phyloP scores from a whole-genome alignment of 64 coral and sea anemone species.

The Montipora capricornis region DNA sequence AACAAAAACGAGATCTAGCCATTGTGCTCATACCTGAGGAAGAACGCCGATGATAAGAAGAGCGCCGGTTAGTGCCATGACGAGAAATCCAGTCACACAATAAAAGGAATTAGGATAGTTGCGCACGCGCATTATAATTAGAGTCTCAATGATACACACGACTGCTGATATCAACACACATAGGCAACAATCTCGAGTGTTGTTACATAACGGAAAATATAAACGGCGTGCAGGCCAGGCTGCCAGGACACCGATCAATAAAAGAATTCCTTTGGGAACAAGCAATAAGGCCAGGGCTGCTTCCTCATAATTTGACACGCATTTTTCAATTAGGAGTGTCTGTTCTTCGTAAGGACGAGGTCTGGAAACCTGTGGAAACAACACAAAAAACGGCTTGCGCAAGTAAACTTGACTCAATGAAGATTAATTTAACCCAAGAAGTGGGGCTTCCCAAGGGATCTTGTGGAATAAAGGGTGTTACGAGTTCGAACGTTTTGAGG shows the following conservation, averaged over 20 bases:
- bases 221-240: conserved; percentile 42
- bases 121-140: conserved; percentile 32
- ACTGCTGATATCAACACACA: conserved; percentile 19
- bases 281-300: conserved; percentile 8
- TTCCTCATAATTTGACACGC: conserved; percentile 12
- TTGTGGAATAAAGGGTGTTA: no score
- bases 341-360: conserved; percentile 22
- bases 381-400: background rate
- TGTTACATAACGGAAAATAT: conserved; percentile 52
- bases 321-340: background rate
- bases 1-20: no score
- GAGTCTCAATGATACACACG: conserved; percentile 32
- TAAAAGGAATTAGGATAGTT: conserved; percentile 44
- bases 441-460: no score
- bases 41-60: conserved; percentile 21
- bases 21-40: conserved; percentile 8
- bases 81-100: conserved; percentile 14
- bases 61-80: background rate
- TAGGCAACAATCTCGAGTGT: conserved; percentile 26
- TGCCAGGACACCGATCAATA: conserved; percentile 22
- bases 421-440: no score
- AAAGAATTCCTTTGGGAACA: conserved; percentile 26
- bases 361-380: conserved; percentile 5
- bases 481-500: no score
- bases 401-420: no score